A percentile compares a stretch with the other conserved stretches of the same genome.
These are phyloP conservation scores for Stichopus horrens DNA, from an alignment of 53 echinoderm and acorn worm species.

Conservation along the genomic window DNA sequence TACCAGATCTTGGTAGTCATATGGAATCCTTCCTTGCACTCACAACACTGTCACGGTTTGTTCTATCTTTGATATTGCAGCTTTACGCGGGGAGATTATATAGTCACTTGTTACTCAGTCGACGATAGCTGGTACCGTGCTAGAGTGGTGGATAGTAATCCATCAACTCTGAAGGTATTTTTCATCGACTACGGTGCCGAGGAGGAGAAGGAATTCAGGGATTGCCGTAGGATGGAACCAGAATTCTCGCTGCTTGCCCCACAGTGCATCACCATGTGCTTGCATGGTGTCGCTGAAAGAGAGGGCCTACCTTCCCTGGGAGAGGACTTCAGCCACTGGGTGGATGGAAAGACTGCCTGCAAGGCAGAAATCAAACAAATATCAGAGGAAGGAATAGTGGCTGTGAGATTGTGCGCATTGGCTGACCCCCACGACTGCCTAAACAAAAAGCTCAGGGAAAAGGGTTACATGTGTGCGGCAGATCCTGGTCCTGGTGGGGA, in stretches of 20 bases:
- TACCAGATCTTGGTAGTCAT: no score
- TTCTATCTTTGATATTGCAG: not conserved
- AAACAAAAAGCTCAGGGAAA: not conserved
- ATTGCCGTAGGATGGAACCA: constrained; percentile 1
- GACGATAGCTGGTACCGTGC: constrained; percentile 27
- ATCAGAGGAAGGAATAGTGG: not conserved
- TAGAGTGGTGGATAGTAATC: not conserved
- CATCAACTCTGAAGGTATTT: not conserved
- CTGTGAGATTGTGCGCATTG: not conserved
- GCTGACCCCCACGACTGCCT: not conserved
- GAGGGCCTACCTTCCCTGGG: not conserved
- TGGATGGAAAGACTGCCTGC: not conserved
- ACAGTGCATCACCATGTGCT: constrained; percentile 1
- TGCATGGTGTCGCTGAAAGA: constrained; percentile 4
- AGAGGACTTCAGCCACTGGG: constrained; percentile 4
- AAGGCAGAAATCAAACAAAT: not conserved
- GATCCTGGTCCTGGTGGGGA: constrained; percentile 15
- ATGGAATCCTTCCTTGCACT: no score
- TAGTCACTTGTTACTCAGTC: not conserved
- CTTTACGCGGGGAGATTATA: not conserved
- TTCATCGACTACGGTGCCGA: constrained; percentile 34
- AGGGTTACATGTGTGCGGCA: not conserved
- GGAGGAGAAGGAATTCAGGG: not conserved
- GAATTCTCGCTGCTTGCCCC: constrained; percentile 10
- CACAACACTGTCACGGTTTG: no score